Evolutionary conservation across 37 sponge, comb jelly and placozoan species (phyloP).

Genomic region (Beroe ovata): DNA sequence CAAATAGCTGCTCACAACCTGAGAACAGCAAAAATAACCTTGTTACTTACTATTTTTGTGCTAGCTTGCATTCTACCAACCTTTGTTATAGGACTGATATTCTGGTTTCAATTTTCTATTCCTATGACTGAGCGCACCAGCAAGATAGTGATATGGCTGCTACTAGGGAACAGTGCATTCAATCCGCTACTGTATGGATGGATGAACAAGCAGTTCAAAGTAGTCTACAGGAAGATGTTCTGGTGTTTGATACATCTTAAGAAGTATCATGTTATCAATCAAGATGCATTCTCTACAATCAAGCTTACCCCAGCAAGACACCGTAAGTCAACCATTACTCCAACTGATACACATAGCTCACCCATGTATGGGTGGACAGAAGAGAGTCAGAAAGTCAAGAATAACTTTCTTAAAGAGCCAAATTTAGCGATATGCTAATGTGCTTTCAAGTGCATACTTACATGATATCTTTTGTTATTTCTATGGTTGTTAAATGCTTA

Average conservation of each 20-base stretch:
- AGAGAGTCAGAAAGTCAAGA: background rate
- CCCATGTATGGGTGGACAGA: background rate
- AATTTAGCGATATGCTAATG: background rate
- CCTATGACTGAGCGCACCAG: constrained; percentile 9
- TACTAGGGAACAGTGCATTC: constrained; percentile 28
- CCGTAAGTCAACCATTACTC: background rate
- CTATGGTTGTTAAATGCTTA: too few species aligned
- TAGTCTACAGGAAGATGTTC: constrained; percentile 37
- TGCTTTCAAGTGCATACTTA: too few species aligned
- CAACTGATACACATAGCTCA: background rate
- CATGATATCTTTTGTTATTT: too few species aligned
- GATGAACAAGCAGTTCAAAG: constrained; percentile 40
- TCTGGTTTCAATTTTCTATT: background rate
- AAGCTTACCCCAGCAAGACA: background rate
- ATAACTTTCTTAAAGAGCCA: background rate
- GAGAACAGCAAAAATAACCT: constrained; percentile 38
- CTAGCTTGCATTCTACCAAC: constrained; percentile 46
- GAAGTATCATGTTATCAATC: background rate
- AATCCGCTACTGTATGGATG: constrained; percentile 54
- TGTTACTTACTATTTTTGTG: constrained; percentile 25
- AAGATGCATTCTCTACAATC: background rate
- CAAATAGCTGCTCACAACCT: background rate
- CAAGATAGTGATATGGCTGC: constrained; percentile 39
- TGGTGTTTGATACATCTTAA: background rate
- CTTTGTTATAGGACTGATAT: constrained; percentile 25